These are phyloP conservation scores for Noctuana brunneofusca DNA, from an alignment of 2,888 invertebrate species.

Conservation along the genomic window DNA sequence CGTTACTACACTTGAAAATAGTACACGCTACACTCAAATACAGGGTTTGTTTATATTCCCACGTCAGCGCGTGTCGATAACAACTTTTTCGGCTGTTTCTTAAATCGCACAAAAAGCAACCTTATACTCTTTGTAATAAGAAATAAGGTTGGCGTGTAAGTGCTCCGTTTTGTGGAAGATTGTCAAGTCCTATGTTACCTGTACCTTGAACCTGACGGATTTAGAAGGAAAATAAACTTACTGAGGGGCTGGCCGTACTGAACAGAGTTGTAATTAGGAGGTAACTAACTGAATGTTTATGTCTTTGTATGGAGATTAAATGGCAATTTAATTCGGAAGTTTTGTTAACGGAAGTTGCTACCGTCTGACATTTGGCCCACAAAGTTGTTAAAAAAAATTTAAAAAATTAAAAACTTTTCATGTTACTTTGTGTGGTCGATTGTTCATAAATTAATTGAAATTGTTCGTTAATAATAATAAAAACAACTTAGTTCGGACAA, in stretches of 20 bases:
- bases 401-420: no score
- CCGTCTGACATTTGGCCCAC: background rate
- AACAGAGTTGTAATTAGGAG: slow-evolving; percentile 9
- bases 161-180: background rate
- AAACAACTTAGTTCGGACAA: no score
- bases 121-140: background rate
- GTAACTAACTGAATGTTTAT: slow-evolving; percentile 4
- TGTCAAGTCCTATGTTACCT: slow-evolving; percentile 37
- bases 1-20: slow-evolving; percentile 19
- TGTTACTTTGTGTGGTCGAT: no score
- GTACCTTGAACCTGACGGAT: slow-evolving; percentile 32
- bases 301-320: slow-evolving; percentile 14
- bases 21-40: slow-evolving; percentile 32
- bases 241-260: slow-evolving; percentile 12
- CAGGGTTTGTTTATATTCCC: slow-evolving; percentile 71
- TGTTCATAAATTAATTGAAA: no score
- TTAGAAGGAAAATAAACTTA: slow-evolving; percentile 25
- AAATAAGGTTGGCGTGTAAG: background rate
- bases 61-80: slow-evolving; percentile 69
- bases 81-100: slow-evolving; percentile 32
- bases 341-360: background rate
- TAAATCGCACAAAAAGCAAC: slow-evolving; percentile 1
- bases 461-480: no score
- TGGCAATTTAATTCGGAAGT: background rate
- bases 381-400: no score